Evolutionary conservation across 2,113 vertebrate species (phyloP).

Genomic region (Emydocephalus ijimae): DNA sequence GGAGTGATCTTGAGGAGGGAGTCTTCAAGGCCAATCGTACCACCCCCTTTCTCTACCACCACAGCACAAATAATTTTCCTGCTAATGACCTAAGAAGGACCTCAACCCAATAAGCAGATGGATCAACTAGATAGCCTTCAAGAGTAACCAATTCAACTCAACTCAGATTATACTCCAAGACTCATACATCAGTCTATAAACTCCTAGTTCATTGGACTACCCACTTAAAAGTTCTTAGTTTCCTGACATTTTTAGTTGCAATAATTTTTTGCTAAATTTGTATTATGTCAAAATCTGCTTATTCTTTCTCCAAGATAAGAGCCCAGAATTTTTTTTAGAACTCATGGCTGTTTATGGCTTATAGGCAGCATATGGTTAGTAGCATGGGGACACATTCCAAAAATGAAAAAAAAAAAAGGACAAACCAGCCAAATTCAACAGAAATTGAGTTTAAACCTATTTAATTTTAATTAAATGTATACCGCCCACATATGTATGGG

Average conservation of each 20-base stretch:
- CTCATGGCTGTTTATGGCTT: not conserved
- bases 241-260: not conserved
- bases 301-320: not conserved
- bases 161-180: not conserved
- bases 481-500: not conserved
- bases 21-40: not conserved
- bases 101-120: not conserved
- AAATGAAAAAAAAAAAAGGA: not conserved
- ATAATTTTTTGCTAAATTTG: not conserved
- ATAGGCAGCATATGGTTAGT: not conserved
- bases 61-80: not conserved
- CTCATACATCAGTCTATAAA: not conserved
- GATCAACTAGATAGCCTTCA: not conserved
- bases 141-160: not conserved
- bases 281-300: not conserved
- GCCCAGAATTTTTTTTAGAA: not conserved
- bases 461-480: not conserved
- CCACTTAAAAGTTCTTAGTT: conserved; percentile 5
- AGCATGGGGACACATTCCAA: not conserved
- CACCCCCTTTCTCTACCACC: not conserved
- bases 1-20: not conserved
- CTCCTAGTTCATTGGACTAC: not conserved
- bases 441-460: not conserved
- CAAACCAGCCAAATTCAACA: not conserved
- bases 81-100: not conserved